These are phyloP conservation scores for Acromyrmex heyeri DNA, from an alignment of 1,140 invertebrate species.

Conservation along the genomic window DNA sequence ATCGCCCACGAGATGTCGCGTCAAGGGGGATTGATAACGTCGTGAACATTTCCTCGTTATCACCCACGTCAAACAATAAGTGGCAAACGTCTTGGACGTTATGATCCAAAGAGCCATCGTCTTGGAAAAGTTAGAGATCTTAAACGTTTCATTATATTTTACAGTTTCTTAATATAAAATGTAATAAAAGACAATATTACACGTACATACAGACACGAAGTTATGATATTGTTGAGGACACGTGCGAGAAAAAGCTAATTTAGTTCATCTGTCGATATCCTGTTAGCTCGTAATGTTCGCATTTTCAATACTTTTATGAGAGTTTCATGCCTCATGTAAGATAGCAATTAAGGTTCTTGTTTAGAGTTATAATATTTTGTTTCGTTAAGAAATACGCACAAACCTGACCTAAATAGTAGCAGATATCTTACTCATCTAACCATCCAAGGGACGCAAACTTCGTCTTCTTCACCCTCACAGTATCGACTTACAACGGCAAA, in stretches of 20 bases:
- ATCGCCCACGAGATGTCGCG: slow-evolving; percentile 49
- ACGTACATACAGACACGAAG: too few species aligned
- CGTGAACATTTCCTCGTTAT: neutral
- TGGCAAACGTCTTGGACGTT: neutral
- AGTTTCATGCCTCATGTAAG: neutral
- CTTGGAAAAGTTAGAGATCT: neutral
- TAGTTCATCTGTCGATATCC: neutral
- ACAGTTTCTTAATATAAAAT: neutral
- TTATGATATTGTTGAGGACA: neutral
- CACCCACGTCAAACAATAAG: neutral
- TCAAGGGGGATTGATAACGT: slow-evolving; percentile 13
- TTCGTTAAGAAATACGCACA: neutral
- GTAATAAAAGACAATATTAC: neutral
- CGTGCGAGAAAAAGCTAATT: neutral
- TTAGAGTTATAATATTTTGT: neutral
- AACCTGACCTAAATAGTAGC: slow-evolving; percentile 1
- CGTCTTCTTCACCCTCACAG: neutral
- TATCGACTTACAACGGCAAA: slow-evolving; percentile 63
- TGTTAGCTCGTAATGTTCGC: neutral
- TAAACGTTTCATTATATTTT: neutral
- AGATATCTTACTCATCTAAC: slow-evolving; percentile 1
- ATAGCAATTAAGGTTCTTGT: neutral
- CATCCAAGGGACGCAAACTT: slow-evolving; percentile 15
- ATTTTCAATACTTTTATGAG: neutral
- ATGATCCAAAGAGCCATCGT: neutral